phyloP scores from a whole-genome alignment of 2,888 invertebrate species.

The Chymomyza caudatula region DNA sequence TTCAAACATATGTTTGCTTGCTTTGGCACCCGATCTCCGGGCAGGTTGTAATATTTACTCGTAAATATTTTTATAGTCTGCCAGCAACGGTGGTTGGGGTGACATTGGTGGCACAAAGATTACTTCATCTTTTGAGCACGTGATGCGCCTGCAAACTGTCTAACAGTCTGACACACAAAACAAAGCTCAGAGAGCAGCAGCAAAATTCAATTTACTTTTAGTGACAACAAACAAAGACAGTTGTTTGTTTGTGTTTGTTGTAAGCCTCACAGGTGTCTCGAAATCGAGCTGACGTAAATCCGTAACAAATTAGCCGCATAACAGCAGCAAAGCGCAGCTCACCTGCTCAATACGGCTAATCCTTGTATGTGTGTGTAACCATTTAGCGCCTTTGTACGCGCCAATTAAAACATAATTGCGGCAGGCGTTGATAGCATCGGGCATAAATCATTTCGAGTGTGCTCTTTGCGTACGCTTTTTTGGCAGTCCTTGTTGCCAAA shows the following conservation, averaged over 20 bases:
- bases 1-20: conserved; percentile 58
- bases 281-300: not conserved
- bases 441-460: conserved; percentile 54
- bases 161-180: conserved; percentile 7
- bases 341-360: conserved; percentile 55
- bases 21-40: conserved; percentile 19
- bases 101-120: conserved; percentile 29
- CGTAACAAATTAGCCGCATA: not conserved
- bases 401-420: conserved; percentile 70
- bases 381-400: conserved; percentile 45
- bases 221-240: not conserved
- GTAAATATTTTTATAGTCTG: conserved; percentile 73
- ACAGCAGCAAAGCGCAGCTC: not conserved
- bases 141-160: conserved; percentile 19
- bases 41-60: conserved; percentile 57
- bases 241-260: not conserved
- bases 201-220: conserved; percentile 53
- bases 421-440: conserved; percentile 58
- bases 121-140: conserved; percentile 35
- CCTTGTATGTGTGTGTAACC: conserved; percentile 54
- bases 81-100: not conserved
- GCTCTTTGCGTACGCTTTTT: not conserved
- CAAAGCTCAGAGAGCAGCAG: not conserved
- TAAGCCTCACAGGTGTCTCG: not conserved
- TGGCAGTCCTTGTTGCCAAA: conserved; percentile 27